These are phyloP conservation scores for Ptychodera flava DNA, from an alignment of 35 echinoderm and acorn worm genomes.

Conservation along the genomic window DNA sequence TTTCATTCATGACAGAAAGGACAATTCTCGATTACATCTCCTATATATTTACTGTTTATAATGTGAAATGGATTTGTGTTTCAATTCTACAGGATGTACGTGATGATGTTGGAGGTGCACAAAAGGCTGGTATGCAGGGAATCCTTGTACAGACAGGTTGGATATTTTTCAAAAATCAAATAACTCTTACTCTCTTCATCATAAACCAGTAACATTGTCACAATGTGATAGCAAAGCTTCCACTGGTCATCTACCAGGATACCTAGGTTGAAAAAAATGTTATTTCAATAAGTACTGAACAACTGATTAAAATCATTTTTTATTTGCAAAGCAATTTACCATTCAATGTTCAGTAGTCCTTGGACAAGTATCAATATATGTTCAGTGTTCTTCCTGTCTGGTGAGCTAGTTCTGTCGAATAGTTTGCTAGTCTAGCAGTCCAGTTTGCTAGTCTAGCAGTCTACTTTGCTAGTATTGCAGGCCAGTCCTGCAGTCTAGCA, in stretches of 20 bases:
- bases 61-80: too few relatives aligned
- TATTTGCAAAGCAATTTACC: neutral
- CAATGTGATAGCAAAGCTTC: neutral
- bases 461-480: too few relatives aligned
- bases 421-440: too few relatives aligned
- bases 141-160: constrained; percentile 94
- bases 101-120: constrained; percentile 77
- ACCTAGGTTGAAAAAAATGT: neutral
- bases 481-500: too few relatives aligned
- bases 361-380: too few relatives aligned
- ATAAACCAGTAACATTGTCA: neutral
- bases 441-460: too few relatives aligned
- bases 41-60: too few relatives aligned
- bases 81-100: constrained; percentile 56
- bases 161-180: neutral
- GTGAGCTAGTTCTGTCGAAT: too few relatives aligned
- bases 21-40: too few relatives aligned
- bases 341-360: too few relatives aligned
- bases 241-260: neutral
- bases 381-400: too few relatives aligned
- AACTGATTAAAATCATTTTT: neutral
- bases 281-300: neutral
- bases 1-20: too few relatives aligned
- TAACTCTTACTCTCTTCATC: neutral
- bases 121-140: constrained; percentile 49